These are phyloP conservation scores for Halocynthia roretzi DNA, from an alignment of 23 tunicate species.

Conservation along the genomic window DNA sequence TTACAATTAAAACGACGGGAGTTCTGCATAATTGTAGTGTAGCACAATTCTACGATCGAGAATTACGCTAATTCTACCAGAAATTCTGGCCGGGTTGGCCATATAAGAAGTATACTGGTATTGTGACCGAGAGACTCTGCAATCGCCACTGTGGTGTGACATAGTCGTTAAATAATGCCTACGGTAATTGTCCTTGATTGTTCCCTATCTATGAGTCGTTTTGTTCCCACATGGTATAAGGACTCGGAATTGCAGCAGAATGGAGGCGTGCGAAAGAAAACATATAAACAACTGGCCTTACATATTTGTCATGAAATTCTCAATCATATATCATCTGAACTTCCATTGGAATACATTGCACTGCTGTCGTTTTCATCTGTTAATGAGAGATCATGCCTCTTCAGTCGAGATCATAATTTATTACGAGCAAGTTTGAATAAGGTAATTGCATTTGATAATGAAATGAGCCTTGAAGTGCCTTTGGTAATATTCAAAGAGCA, in stretches of 20 bases:
- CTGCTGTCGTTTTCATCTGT: conserved; percentile 48
- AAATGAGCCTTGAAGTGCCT: too few relatives aligned
- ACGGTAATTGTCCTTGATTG: conserved; percentile 62
- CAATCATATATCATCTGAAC: conserved; percentile 14
- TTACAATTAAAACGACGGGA: too few relatives aligned
- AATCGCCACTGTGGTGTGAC: too few relatives aligned
- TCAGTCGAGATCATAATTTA: conserved; percentile 40
- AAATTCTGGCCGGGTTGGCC: too few relatives aligned
- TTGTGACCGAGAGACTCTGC: too few relatives aligned
- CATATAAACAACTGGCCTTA: conserved; percentile 1
- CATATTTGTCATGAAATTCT: conserved; percentile 20
- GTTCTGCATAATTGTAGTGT: too few relatives aligned
- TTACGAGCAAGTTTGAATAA: conserved; percentile 8
- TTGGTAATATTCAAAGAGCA: too few relatives aligned
- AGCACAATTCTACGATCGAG: too few relatives aligned
- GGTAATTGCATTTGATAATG: not conserved
- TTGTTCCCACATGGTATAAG: conserved; percentile 1
- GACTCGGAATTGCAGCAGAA: not conserved
- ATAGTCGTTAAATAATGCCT: conserved; percentile 32
- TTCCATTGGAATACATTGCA: conserved; percentile 62
- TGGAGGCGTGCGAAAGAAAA: not conserved
- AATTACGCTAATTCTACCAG: too few relatives aligned
- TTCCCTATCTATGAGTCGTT: conserved; percentile 60
- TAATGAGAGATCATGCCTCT: conserved; percentile 34
- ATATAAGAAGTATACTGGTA: too few relatives aligned